Evolutionary conservation across 2,113 vertebrate genomes (phyloP).

Genomic region (Thunnus thynnus): DNA sequence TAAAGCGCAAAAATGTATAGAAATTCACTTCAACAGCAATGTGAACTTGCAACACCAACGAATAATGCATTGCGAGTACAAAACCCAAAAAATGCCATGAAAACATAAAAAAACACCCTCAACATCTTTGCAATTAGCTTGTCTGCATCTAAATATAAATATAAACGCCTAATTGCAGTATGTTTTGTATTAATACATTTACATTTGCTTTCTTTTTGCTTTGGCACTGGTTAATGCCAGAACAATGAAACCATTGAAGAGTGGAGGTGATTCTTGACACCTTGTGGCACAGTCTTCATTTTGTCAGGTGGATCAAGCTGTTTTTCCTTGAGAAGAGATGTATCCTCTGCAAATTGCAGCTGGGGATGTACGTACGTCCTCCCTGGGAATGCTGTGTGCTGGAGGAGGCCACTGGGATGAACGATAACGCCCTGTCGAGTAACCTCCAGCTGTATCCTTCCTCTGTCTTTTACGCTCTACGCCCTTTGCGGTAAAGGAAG

Average conservation of each 20-base stretch:
- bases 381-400: slow-evolving; percentile 53
- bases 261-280: slow-evolving; percentile 37
- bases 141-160: slow-evolving; percentile 84
- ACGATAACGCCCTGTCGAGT: not conserved
- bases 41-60: slow-evolving; percentile 72
- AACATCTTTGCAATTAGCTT: slow-evolving; percentile 77
- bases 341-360: slow-evolving; percentile 1
- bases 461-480: not conserved
- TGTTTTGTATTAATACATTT: slow-evolving; percentile 74
- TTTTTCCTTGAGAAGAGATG: slow-evolving; percentile 36
- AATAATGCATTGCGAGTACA: slow-evolving; percentile 72
- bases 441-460: not conserved
- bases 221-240: slow-evolving; percentile 78
- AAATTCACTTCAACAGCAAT: slow-evolving; percentile 70
- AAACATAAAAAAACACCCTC: slow-evolving; percentile 69
- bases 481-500: not conserved
- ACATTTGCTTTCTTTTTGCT: slow-evolving; percentile 67
- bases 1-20: slow-evolving; percentile 69
- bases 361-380: slow-evolving; percentile 22
- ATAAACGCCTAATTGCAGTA: slow-evolving; percentile 81
- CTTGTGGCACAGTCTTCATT: slow-evolving; percentile 55
- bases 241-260: slow-evolving; percentile 42
- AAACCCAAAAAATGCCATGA: slow-evolving; percentile 65
- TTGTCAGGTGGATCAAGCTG: slow-evolving; percentile 25
- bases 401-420: slow-evolving; percentile 41